Evolutionary conservation across 2,888 invertebrate genomes (phyloP).

Genomic region (Salpingus planirostris): DNA sequence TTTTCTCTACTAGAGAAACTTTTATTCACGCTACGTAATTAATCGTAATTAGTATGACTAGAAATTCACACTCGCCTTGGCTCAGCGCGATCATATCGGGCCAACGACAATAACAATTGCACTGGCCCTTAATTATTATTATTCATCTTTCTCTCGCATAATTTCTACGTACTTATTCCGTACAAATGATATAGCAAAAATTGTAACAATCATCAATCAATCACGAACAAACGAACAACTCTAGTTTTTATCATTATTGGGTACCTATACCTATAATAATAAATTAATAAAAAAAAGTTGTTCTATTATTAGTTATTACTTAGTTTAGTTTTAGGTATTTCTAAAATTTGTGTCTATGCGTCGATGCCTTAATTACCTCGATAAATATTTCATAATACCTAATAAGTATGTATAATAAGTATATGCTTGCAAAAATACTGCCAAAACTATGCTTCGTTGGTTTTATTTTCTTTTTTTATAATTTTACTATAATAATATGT

Average conservation of each 20-base stretch:
- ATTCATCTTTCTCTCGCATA: not conserved
- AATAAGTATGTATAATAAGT: conserved; percentile 23
- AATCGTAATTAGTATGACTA: too few species aligned
- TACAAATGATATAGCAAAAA: too few species aligned
- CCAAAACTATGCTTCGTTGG: conserved; percentile 39
- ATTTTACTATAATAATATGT: conserved; percentile 18
- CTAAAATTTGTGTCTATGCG: conserved; percentile 4
- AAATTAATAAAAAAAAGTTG: too few species aligned
- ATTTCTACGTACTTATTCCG: not conserved
- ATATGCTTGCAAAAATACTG: conserved; percentile 43
- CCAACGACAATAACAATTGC: conserved; percentile 29
- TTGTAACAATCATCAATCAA: too few species aligned
- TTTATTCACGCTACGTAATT: too few species aligned
- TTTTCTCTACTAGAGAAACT: too few species aligned
- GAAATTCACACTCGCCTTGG: conserved; percentile 40
- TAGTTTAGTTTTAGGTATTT: conserved; percentile 7
- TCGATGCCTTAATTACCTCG: conserved; percentile 10
- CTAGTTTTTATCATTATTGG: too few species aligned
- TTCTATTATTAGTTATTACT: too few species aligned
- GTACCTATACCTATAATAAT: conserved; percentile 2
- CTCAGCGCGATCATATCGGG: conserved; percentile 35
- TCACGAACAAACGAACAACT: too few species aligned
- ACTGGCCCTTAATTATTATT: conserved; percentile 28
- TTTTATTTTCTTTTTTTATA: conserved; percentile 20
- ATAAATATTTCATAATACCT: conserved; percentile 19